These are phyloP conservation scores for Oedothorax gibbosus DNA, from an alignment of 1,140 invertebrate genomes.

Conservation along the genomic window DNA sequence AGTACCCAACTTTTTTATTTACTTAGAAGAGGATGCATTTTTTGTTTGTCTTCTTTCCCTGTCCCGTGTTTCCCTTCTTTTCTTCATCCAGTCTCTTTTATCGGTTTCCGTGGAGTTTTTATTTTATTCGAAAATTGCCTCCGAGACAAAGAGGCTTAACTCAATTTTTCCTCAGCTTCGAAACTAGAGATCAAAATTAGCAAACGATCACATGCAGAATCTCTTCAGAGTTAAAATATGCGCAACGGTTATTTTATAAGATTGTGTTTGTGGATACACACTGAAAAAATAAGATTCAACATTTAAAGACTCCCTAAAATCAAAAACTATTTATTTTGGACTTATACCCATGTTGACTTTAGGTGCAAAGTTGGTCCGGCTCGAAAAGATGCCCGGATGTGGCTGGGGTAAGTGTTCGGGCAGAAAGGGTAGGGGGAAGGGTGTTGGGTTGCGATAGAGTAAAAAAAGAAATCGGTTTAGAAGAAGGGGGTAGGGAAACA, in stretches of 20 bases:
- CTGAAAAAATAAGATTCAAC: too few species aligned
- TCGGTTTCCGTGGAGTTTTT: slow-evolving; percentile 29
- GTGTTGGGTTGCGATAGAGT: neutral
- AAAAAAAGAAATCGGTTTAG: neutral
- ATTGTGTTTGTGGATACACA: too few species aligned
- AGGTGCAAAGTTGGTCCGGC: slow-evolving; percentile 40
- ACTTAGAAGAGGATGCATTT: slow-evolving; percentile 28
- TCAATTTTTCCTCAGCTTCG: too few species aligned
- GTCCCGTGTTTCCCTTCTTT: neutral
- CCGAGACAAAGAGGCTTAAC: too few species aligned
- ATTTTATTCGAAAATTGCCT: too few species aligned
- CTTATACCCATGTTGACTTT: neutral
- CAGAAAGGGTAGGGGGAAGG: neutral
- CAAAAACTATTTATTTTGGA: too few species aligned
- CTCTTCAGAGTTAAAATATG: too few species aligned
- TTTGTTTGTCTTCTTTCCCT: slow-evolving; percentile 15
- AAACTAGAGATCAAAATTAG: too few species aligned
- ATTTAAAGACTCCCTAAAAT: too few species aligned
- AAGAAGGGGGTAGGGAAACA: neutral
- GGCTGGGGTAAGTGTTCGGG: neutral
- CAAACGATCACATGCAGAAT: too few species aligned
- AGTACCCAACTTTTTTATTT: slow-evolving; percentile 37
- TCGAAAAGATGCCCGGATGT: slow-evolving; percentile 33
- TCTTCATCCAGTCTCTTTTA: slow-evolving; percentile 19
- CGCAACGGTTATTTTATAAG: too few species aligned